phyloP scores from a whole-genome alignment of 2,113 vertebrate genomes.

The Gasterosteus nipponicus region DNA sequence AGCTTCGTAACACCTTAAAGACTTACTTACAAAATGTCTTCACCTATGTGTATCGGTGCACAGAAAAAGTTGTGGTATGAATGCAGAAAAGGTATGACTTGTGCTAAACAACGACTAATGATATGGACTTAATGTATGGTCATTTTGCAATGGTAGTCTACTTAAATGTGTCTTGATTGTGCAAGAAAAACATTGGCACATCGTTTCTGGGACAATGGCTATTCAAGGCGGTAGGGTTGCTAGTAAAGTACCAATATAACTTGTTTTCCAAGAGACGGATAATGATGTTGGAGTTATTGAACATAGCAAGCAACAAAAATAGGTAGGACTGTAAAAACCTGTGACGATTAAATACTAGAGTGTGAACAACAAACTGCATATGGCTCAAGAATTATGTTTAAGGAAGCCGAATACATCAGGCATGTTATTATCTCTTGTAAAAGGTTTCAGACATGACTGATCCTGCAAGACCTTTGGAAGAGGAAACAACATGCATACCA shows the following conservation, averaged over 20 bases:
- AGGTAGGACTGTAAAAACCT: background rate
- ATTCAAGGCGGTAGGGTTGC: background rate
- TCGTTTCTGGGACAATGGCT: background rate
- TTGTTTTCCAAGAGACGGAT: background rate
- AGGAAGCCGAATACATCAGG: background rate
- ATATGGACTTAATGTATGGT: background rate
- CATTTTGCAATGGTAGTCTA: background rate
- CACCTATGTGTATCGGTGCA: background rate
- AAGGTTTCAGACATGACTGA: background rate
- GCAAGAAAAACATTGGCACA: background rate
- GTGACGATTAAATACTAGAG: background rate
- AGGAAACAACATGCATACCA: background rate
- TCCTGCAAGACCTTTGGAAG: background rate
- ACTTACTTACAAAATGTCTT: background rate
- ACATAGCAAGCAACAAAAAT: background rate
- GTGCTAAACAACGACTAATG: background rate
- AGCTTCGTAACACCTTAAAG: background rate
- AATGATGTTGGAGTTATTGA: background rate
- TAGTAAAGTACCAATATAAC: conserved; percentile 5
- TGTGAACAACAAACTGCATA: background rate
- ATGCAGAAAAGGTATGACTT: background rate
- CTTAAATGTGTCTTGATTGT: background rate
- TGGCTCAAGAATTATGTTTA: background rate
- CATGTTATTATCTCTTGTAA: background rate
- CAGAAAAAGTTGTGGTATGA: background rate